A percentile compares a stretch with the other conserved stretches of the same genome.
These are phyloP conservation scores for Petromus typicus DNA, from an alignment of 2,113 vertebrate genomes.

Conservation along the genomic window DNA sequence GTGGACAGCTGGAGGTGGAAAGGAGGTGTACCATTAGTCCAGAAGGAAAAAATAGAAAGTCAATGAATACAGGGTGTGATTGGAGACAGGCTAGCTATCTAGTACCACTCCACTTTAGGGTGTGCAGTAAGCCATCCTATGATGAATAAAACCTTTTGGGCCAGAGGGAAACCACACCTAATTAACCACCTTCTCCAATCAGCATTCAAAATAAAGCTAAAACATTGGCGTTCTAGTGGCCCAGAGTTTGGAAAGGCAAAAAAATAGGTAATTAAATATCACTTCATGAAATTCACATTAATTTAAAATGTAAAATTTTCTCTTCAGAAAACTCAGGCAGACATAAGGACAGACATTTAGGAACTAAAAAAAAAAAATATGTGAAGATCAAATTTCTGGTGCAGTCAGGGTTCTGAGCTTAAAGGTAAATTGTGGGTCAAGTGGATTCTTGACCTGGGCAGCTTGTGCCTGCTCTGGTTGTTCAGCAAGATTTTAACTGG, in stretches of 20 bases:
- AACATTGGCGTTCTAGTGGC: background rate
- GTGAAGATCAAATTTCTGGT: slow-evolving; percentile 41
- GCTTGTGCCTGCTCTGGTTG: slow-evolving; percentile 18
- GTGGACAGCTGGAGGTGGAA: background rate
- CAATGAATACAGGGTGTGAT: background rate
- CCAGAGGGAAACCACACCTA: background rate
- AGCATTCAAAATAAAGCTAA: background rate
- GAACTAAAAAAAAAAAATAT: background rate
- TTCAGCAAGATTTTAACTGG: slow-evolving; percentile 46
- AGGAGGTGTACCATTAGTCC: background rate
- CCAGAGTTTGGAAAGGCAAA: slow-evolving; percentile 3
- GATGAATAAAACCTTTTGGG: background rate
- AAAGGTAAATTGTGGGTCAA: slow-evolving; percentile 53
- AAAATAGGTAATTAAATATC: background rate
- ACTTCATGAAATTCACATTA: background rate
- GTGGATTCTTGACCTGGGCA: slow-evolving; percentile 33
- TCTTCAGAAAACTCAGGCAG: background rate
- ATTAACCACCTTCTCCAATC: background rate
- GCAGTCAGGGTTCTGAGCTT: background rate
- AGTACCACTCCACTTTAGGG: background rate
- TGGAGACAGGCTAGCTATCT: background rate
- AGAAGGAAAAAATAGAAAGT: background rate
- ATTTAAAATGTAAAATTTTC: background rate
- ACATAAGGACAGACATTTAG: background rate
- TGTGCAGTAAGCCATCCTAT: background rate